These are phyloP conservation scores for Heteromormyrus szaboi DNA, from an alignment of 2,797 vertebrate species.

Conservation along the genomic window DNA sequence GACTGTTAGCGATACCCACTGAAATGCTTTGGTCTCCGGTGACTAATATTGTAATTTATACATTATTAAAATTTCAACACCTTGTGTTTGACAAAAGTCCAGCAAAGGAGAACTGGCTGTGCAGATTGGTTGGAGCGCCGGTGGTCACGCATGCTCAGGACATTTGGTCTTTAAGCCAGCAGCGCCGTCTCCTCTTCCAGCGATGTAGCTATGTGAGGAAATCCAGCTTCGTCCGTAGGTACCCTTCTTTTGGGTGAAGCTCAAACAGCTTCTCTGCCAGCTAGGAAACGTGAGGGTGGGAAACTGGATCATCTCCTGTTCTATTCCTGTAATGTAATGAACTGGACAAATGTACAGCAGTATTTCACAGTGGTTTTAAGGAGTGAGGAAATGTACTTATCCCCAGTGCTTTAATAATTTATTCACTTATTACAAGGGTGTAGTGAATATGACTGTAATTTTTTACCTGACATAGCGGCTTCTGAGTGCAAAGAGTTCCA, in stretches of 20 bases:
- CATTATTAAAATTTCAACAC: constrained; percentile 14
- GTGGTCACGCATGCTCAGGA: background rate
- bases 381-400: background rate
- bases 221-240: background rate
- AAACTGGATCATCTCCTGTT: background rate
- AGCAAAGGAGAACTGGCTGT: constrained; percentile 4
- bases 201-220: background rate
- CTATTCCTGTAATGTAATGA: constrained; percentile 2
- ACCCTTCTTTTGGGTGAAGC: background rate
- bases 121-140: background rate
- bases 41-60: constrained; percentile 16
- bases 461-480: background rate
- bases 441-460: background rate
- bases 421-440: background rate
- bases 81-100: constrained; percentile 7
- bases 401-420: background rate
- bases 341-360: background rate
- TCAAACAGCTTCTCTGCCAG: background rate
- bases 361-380: background rate
- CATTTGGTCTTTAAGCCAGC: background rate
- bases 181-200: background rate
- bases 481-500: background rate
- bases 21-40: background rate
- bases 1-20: background rate
- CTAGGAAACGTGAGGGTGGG: background rate